Evolutionary conservation across 1,140 invertebrate genomes (phyloP), one percentile per base, ranked within the genome.

Genomic region (Aphelenchoides avenae): DNA sequence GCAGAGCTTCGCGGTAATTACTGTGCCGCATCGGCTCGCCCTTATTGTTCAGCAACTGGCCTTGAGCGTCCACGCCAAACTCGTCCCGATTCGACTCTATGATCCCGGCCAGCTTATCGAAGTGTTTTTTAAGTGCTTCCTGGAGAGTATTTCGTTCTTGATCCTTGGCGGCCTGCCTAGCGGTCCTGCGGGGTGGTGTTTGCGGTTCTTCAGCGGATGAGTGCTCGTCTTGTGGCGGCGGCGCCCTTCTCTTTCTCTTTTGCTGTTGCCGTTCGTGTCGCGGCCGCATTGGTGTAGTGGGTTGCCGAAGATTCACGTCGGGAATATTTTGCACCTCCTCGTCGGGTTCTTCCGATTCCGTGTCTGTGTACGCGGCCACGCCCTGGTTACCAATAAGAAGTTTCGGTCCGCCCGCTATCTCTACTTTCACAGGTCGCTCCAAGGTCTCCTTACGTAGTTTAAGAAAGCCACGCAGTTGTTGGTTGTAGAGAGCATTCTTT

Each of bases 401-500:
- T n/a, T n/a, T n/a, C n/a, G n/a, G n/a, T n/a, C 46, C 5, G 5
- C 24, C 2, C 13, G 20, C 20, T 15, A 53, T 20, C 30, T 30
- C 1, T 0, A 55, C 53, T 27, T 6, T 29, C 30, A 29, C 30
- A 7, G 53, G 53, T 54, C n/a, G 29, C 3, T 55, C n/a, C 3
- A 50, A 29, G 7, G 20, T 2, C 7, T 56, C 51, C 22, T 52
- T 57, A 15, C 29, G 9, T 34, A 55, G n/a, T 2, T 55, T 30
- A 15, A 55, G 42, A 2, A 36, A 55, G 22, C 53, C 15, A 1
- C 48, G 52, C 3, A 55, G 3, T 24, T 55, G 15, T 31, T 55
- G 42, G 2, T 53, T 53, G 37, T 47, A 47, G 29, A 49, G 51
- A 18, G 26, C 44, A 3, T 53, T 53, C 18, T 52, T 54, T 4